Percentiles rank a stretch among this genome's conserved stretches.
Evolutionary conservation across 2,888 invertebrate genomes (phyloP).

Genomic region (Mayetiola destructor): DNA sequence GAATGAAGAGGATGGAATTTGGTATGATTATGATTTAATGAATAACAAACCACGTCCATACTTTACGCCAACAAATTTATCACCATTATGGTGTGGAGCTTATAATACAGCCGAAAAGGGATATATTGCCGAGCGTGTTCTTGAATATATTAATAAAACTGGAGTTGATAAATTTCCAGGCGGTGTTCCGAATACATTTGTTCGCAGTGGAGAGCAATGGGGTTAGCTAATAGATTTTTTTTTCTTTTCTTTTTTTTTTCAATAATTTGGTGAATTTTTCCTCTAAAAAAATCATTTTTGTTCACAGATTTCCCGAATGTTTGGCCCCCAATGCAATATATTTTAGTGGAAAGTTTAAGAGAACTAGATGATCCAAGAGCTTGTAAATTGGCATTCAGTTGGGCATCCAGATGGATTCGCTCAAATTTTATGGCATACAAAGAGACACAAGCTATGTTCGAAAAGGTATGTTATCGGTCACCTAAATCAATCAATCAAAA

Average conservation of each 20-base stretch:
- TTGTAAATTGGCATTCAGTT: slow-evolving; percentile 46
- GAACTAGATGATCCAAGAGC: slow-evolving; percentile 52
- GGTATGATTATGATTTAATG: slow-evolving; percentile 72
- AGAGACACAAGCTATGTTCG: slow-evolving; percentile 59
- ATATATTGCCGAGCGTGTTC: slow-evolving; percentile 43
- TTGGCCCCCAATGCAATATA: slow-evolving; percentile 83
- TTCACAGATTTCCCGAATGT: slow-evolving; percentile 84
- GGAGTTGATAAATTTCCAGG: slow-evolving; percentile 50
- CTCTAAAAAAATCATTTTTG: too few relatives aligned
- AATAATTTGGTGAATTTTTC: too few relatives aligned
- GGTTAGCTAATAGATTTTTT: not conserved
- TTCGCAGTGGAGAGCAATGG: slow-evolving; percentile 75
- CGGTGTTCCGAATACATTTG: slow-evolving; percentile 66
- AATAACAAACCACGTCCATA: slow-evolving; percentile 51
- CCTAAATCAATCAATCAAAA: not conserved
- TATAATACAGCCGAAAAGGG: slow-evolving; percentile 44
- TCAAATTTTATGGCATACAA: slow-evolving; percentile 65
- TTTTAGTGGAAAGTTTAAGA: slow-evolving; percentile 63
- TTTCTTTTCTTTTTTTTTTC: not conserved
- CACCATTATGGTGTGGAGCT: slow-evolving; percentile 69
- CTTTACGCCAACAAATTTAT: slow-evolving; percentile 66
- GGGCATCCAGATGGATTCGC: slow-evolving; percentile 68
- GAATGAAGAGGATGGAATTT: slow-evolving; percentile 72
- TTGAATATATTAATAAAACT: slow-evolving; percentile 54
- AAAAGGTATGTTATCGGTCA: slow-evolving; percentile 55